Base-by-base conservation (phyloP, 1,140 invertebrate genomes). In the Epicauta chinensis region DNA sequence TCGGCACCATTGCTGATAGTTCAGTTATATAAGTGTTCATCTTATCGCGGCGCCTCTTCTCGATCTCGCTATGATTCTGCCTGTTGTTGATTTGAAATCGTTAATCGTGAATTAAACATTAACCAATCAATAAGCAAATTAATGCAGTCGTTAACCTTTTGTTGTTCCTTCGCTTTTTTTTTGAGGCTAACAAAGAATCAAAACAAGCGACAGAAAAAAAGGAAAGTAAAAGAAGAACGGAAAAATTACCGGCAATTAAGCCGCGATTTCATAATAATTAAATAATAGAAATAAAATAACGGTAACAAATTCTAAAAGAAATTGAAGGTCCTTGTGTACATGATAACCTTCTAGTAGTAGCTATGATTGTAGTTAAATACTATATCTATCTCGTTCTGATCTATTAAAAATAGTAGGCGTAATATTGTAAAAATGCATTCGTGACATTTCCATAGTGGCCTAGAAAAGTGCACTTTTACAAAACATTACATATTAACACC, bases 21-120 rank as follows among this genome's bases (percentile, higher is more conserved):
- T 97, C 92, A 0, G 85, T 86, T 51, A 97, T 95, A 70, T 94
- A 96, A 0, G 85, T 92, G 73, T 96, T 96, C 93, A 97, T 97
- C 73, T 97, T 97, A 68, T 97, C 93, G 12, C 93, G 77, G 2
- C 93, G 76, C 1, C 93, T 75, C 68, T 96, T 96, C 70, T 97
- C 93, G 52, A 97, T 96, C 73, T 96, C 92, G 70, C 92, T 95
- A 73, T 97, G 93, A 73, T 95, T 96, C 71, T 93, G 66, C 40
- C 66, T 68, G 37, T 14, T 48, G 50, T 41, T 14, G 31, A 16
- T 16, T 2, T 39, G 37, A 16, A n/a, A n/a, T n/a, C n/a, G n/a
- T n/a, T n/a, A n/a, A n/a, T n/a, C n/a, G 13, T 40, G 15, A 16
- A 6, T 16, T 23, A 1, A 23, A 23, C 17, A 23, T 23, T 23